These are phyloP conservation scores for Eristalinus aeneus DNA, from an alignment of 2,888 invertebrate genomes.

Conservation along the genomic window DNA sequence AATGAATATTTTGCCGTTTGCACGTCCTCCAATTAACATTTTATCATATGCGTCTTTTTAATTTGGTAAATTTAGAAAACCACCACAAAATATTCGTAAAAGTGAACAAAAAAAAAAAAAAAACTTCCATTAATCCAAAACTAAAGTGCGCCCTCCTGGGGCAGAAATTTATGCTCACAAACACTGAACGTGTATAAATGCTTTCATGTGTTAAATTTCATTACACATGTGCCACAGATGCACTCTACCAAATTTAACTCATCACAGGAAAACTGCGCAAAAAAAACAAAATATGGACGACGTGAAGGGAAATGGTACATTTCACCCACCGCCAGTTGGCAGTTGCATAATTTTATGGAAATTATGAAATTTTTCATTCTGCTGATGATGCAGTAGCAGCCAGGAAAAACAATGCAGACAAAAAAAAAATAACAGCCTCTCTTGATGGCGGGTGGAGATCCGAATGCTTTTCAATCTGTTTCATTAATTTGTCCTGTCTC, in stretches of 20 bases:
- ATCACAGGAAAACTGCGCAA: background rate
- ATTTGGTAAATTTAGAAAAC: background rate
- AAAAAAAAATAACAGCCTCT: background rate
- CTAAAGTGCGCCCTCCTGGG: background rate
- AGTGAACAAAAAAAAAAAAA: slow-evolving; percentile 38
- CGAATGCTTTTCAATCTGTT: slow-evolving; percentile 16
- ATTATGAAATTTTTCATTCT: slow-evolving; percentile 45
- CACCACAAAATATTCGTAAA: slow-evolving; percentile 29
- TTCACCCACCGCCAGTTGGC: slow-evolving; percentile 8
- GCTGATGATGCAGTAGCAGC: slow-evolving; percentile 38
- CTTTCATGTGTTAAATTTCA: slow-evolving; percentile 34
- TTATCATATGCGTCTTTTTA: background rate
- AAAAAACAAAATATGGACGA: background rate
- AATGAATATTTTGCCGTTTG: background rate
- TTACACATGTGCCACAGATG: slow-evolving; percentile 37
- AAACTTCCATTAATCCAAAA: slow-evolving; percentile 46
- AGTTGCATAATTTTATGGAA: slow-evolving; percentile 58
- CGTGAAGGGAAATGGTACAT: background rate
- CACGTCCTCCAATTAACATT: background rate
- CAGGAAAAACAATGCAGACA: background rate
- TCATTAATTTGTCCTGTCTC: background rate
- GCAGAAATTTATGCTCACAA: slow-evolving; percentile 39
- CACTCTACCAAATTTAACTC: slow-evolving; percentile 23
- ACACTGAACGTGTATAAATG: slow-evolving; percentile 1
- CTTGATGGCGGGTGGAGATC: background rate